phyloP scores from a whole-genome alignment of 2,888 invertebrate genomes.

The Galeruca laticollis region DNA sequence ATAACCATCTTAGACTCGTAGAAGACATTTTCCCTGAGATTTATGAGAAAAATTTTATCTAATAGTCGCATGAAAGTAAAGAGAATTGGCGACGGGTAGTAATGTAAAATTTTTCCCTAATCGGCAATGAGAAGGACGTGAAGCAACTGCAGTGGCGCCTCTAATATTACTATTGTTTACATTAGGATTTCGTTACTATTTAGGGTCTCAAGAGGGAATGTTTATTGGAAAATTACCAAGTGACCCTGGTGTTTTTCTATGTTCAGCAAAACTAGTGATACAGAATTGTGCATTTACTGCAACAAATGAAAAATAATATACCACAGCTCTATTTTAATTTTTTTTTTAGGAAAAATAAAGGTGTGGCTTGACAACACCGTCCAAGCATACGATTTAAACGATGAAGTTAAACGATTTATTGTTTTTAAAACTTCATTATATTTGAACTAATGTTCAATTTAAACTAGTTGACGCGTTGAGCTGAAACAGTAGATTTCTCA shows the following conservation, averaged over 20 bases:
- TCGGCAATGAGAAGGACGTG: not conserved
- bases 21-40: not conserved
- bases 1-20: not conserved
- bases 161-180: not conserved
- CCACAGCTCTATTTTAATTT: too few relatives aligned
- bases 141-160: not conserved
- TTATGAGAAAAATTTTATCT: not conserved
- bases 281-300: not conserved
- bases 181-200: not conserved
- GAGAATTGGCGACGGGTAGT: not conserved
- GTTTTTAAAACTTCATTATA: too few relatives aligned
- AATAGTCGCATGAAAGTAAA: not conserved
- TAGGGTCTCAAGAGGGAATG: not conserved
- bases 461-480: too few relatives aligned
- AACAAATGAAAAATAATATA: too few relatives aligned
- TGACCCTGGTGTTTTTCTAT: not conserved
- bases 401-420: too few relatives aligned
- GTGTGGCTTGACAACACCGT: too few relatives aligned
- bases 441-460: too few relatives aligned
- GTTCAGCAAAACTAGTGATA: not conserved
- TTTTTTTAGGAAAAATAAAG: too few relatives aligned
- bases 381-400: too few relatives aligned
- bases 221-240: not conserved
- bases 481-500: too few relatives aligned
- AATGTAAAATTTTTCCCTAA: not conserved